A percentile compares a stretch with the other conserved stretches of the same genome.
Evolutionary conservation across 1,140 invertebrate genomes (phyloP).

Genomic region (Procambarus clarkii): DNA sequence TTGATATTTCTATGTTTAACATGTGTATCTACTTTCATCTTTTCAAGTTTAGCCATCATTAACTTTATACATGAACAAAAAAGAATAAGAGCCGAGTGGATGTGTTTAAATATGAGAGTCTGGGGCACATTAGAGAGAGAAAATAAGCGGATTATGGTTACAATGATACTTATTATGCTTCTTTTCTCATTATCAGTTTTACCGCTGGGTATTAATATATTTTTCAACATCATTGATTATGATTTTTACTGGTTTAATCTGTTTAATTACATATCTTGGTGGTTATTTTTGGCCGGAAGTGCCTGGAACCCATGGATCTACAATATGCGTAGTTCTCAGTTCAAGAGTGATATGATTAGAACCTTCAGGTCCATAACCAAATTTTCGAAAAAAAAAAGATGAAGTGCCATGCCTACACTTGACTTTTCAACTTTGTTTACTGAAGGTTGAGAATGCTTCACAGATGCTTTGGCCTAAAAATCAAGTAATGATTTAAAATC

Average conservation of each 20-base stretch:
- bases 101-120: constrained; percentile 19
- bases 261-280: constrained; percentile 28
- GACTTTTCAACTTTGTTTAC: too few species aligned
- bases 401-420: too few species aligned
- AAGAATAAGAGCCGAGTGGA: constrained; percentile 15
- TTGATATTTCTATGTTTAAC: not conserved
- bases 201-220: constrained; percentile 6
- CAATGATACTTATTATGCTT: constrained; percentile 25
- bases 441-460: too few species aligned
- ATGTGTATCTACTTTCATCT: not conserved
- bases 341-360: not conserved
- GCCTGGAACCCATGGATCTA: constrained; percentile 57
- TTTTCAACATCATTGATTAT: not conserved
- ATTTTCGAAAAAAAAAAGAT: too few species aligned
- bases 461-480: too few species aligned
- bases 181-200: constrained; percentile 20
- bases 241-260: not conserved
- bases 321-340: constrained; percentile 30
- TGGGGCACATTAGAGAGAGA: not conserved
- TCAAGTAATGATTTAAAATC: too few species aligned
- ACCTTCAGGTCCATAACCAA: not conserved
- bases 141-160: constrained; percentile 6
- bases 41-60: constrained; percentile 29
- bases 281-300: constrained; percentile 31
- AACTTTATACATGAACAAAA: constrained; percentile 15